Conservation (phyloP, 1,140 invertebrate genomes). For the Calycopis cecrops region DNA sequence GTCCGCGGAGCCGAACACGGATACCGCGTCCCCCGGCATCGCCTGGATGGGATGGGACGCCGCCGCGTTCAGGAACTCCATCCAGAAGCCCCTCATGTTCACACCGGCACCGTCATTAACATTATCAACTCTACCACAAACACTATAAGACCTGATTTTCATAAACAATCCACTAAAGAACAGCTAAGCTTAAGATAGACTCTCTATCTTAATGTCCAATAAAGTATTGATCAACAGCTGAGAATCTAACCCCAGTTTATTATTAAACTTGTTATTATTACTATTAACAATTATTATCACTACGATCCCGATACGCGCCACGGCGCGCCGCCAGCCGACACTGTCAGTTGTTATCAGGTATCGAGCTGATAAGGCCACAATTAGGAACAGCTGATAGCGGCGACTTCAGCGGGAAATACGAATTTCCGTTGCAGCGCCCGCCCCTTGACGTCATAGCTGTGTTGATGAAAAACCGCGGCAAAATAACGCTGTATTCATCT, state of each 20-base stretch:
- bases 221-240: too few species aligned
- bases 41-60: slow-evolving; percentile 55
- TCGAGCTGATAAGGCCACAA: slow-evolving; percentile 62
- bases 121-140: slow-evolving; percentile 33
- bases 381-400: slow-evolving; percentile 50
- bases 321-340: slow-evolving; percentile 28
- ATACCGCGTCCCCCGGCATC: slow-evolving; percentile 48
- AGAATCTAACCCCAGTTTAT: too few species aligned
- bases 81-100: slow-evolving; percentile 58
- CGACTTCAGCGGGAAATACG: slow-evolving; percentile 13
- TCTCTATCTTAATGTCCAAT: too few species aligned
- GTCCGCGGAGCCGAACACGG: slow-evolving; percentile 36
- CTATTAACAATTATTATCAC: too few species aligned
- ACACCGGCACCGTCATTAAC: slow-evolving; percentile 23
- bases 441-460: too few species aligned
- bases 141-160: slow-evolving; percentile 25
- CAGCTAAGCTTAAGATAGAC: too few species aligned
- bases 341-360: slow-evolving; percentile 46
- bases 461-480: too few species aligned
- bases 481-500: too few species aligned
- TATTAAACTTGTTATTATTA: too few species aligned
- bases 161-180: neutral
- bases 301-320: neutral
- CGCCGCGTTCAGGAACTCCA: slow-evolving; percentile 50
- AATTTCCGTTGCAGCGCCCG: neutral